Evolutionary conservation across 2,888 invertebrate genomes (phyloP), one percentile per base, ranked within the genome.

Genomic region (Tetheella fluctuosa): DNA sequence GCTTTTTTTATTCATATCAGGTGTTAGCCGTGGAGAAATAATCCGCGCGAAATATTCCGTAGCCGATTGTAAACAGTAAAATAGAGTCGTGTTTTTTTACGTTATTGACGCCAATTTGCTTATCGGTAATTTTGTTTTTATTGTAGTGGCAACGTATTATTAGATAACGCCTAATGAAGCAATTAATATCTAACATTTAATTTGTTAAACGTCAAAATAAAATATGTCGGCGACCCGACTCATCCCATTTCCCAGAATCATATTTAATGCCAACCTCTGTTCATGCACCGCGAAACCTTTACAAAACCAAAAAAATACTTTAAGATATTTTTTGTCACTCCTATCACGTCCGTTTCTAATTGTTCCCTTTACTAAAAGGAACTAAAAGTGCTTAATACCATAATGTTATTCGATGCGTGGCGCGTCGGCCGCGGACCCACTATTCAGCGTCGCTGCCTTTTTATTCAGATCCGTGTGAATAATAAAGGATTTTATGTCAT

Each of bases 401-500:
- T 86, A 84, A 86, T 83, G 84, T 84, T 84, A 88, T 86, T 87
- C 84, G 82, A 83, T 76, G 81, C 85, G 79, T 76, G 84, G 78
- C 78, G 74, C 76, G 73, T 69, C 69, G 63, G 64, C 64, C 65
- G 64, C 65, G 65, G 58, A 65, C 62, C 72, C 64, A 67, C 79
- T 76, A 79, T 81, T 78, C 74, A 76, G 55, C 62, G 61, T 56
- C 56, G 68, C 59, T 66, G 63, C 71, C 78, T 82, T 86, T 86
- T 85, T 84, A 80, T 72, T 76, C 65, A 61, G 70, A 72, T 20
- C 55, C 80, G 83, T 83, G 85, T 86, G 89, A 88, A 89, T 89
- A 87, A 86, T 87, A 90, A 89, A 89, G 86, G 84, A 88, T 83
- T 90, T 89, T 85, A 86, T 89, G 89, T 90, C 91, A 91, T 88